phyloP scores from a whole-genome alignment of 2,888 invertebrate genomes.

The Melolontha melolontha region DNA sequence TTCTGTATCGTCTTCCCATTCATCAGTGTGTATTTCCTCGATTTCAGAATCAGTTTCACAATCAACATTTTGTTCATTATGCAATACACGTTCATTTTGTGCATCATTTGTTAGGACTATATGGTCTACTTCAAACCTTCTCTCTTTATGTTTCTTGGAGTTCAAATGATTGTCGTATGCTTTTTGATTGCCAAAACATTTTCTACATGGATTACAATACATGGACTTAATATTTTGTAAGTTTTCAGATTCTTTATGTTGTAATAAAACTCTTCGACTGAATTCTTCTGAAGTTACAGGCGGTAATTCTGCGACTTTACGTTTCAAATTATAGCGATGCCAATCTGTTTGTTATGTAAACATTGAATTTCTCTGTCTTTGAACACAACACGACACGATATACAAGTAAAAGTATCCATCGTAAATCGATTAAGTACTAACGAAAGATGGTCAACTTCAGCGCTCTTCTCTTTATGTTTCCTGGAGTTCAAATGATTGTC shows the following conservation, averaged over 20 bases:
- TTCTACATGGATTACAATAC: constrained; percentile 84
- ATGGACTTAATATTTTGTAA: constrained; percentile 66
- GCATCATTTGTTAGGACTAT: constrained; percentile 42
- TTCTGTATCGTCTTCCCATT: constrained; percentile 79
- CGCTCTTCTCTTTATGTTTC: constrained; percentile 78
- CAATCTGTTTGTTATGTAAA: constrained; percentile 95
- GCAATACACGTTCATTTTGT: constrained; percentile 59
- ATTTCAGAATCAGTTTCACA: constrained; percentile 61
- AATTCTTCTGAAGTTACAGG: constrained; percentile 91
- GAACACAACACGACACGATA: constrained; percentile 92
- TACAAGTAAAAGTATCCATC: constrained; percentile 84
- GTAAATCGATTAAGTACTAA: neutral
- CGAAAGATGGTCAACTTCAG: neutral
- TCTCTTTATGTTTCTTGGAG: constrained; percentile 89
- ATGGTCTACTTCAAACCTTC: constrained; percentile 40
- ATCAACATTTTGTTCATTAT: constrained; percentile 61
- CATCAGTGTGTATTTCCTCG: constrained; percentile 85
- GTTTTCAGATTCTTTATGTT: constrained; percentile 69
- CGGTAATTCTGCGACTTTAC: constrained; percentile 88
- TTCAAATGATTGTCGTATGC: constrained; percentile 90
- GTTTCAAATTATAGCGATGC: constrained; percentile 95
- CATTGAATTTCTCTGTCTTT: constrained; percentile 84
- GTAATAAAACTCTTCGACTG: constrained; percentile 78
- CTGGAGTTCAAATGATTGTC: constrained; percentile 93
- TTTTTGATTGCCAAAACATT: constrained; percentile 85